These are phyloP conservation scores for Papilio machaon DNA, from an alignment of 1,140 invertebrate species.

Conservation along the genomic window DNA sequence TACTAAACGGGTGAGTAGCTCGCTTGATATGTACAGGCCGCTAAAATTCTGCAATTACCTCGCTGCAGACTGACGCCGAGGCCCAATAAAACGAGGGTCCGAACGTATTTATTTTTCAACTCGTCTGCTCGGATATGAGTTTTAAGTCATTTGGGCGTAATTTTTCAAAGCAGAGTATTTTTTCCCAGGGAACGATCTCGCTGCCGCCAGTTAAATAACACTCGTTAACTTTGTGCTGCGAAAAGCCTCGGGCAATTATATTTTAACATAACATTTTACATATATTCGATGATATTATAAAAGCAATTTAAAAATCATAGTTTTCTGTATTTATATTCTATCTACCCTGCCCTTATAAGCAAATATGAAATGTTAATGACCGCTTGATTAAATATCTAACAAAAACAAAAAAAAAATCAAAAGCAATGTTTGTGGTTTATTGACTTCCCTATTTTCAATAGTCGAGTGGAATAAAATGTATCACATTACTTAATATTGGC, in stretches of 20 bases:
- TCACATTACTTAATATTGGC: background rate
- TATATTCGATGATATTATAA: constrained; percentile 14
- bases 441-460: no score
- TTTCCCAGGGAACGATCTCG: constrained; percentile 56
- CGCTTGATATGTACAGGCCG: constrained; percentile 38
- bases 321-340: background rate
- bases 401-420: no score
- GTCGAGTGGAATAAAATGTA: no score
- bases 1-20: constrained; percentile 21
- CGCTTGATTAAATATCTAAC: no score
- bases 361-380: no score
- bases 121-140: constrained; percentile 67
- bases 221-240: constrained; percentile 73
- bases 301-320: background rate
- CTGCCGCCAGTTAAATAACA: constrained; percentile 68
- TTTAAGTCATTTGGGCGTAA: constrained; percentile 72
- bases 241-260: constrained; percentile 68
- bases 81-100: constrained; percentile 63
- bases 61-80: constrained; percentile 57
- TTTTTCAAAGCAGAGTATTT: constrained; percentile 74
- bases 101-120: constrained; percentile 56
- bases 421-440: no score
- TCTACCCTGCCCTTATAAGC: no score
- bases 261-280: constrained; percentile 67
- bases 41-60: constrained; percentile 64